These are phyloP conservation scores for Phaetusa simplex DNA, from an alignment of 2,113 vertebrate genomes.

Conservation along the genomic window DNA sequence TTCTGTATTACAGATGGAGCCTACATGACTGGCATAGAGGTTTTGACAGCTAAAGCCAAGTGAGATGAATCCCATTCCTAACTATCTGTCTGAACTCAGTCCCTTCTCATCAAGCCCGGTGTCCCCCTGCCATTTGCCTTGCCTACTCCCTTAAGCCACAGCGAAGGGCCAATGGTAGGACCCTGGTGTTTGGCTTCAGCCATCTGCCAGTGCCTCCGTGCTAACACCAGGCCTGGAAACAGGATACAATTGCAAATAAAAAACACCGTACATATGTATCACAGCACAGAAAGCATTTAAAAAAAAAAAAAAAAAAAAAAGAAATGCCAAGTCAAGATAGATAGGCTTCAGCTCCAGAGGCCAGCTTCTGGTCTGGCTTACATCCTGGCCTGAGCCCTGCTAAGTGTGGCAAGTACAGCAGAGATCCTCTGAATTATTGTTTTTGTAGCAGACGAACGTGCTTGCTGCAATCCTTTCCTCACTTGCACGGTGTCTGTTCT, in stretches of 20 bases:
- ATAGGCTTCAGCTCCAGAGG: background rate
- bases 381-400: background rate
- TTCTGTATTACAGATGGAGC: background rate
- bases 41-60: background rate
- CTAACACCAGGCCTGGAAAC: background rate
- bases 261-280: background rate
- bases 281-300: background rate
- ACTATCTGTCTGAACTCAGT: background rate
- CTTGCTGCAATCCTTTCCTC: background rate
- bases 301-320: background rate
- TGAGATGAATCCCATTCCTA: background rate
- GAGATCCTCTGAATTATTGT: background rate
- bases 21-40: fast-evolving
- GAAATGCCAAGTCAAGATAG: background rate
- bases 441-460: background rate
- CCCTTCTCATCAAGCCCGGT: background rate
- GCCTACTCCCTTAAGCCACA: fast-evolving
- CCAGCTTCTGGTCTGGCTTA: background rate
- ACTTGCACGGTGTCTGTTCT: background rate
- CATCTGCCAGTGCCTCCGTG: background rate
- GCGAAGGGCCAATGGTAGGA: background rate
- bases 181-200: background rate
- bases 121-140: background rate
- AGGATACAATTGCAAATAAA: background rate
- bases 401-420: background rate